These are phyloP conservation scores for Oxyscelio sp. DNA, from an alignment of 2,888 invertebrate species.

Conservation along the genomic window DNA sequence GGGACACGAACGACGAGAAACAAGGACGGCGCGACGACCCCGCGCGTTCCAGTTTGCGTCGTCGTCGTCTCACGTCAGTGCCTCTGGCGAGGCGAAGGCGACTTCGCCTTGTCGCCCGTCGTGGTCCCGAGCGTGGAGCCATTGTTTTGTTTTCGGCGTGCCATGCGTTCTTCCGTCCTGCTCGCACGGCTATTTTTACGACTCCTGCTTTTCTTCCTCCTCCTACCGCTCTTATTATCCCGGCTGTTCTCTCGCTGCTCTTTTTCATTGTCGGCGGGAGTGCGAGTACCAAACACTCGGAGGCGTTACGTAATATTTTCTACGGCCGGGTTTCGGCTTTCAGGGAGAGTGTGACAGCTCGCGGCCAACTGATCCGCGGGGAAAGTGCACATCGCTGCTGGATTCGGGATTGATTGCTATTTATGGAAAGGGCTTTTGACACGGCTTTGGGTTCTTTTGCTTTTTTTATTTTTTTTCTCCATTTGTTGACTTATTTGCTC, in stretches of 20 bases:
- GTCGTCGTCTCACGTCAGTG: not conserved
- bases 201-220: conserved; percentile 1
- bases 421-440: too few relatives aligned
- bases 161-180: conserved; percentile 48
- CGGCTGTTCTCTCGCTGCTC: conserved; percentile 24
- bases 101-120: not conserved
- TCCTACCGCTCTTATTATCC: conserved; percentile 4
- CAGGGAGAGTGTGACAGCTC: too few relatives aligned
- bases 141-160: conserved; percentile 56
- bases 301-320: too few relatives aligned
- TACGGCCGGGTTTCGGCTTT: too few relatives aligned
- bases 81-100: not conserved
- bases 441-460: too few relatives aligned
- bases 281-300: too few relatives aligned
- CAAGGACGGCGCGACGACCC: not conserved
- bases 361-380: too few relatives aligned
- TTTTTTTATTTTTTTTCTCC: too few relatives aligned
- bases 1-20: not conserved
- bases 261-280: conserved; percentile 37
- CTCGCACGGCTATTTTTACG: conserved; percentile 49
- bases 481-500: too few relatives aligned
- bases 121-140: not conserved
- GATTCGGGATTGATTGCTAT: too few relatives aligned
- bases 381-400: too few relatives aligned
- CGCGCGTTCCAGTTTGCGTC: not conserved